A percentile compares a stretch with the other conserved stretches of the same genome.
These are phyloP conservation scores for Oreochromis mossambicus DNA, from an alignment of 2,797 vertebrate genomes.

Conservation along the genomic window DNA sequence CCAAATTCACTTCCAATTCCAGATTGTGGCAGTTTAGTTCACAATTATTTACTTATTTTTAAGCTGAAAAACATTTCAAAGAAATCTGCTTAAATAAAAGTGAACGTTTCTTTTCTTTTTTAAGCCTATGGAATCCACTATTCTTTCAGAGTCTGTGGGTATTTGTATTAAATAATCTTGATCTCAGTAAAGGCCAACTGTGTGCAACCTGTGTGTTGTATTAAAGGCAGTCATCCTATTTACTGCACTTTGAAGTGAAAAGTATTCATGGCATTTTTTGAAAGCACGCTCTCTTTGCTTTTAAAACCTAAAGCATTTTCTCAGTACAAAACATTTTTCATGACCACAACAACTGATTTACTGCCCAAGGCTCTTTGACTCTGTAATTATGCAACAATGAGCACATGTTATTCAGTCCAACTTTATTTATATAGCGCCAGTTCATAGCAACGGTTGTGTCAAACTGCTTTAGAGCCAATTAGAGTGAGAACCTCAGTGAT, in stretches of 20 bases:
- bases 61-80: not conserved
- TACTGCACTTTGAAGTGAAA: not conserved
- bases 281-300: not conserved
- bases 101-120: not conserved
- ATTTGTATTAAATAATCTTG: not conserved
- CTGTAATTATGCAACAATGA: not conserved
- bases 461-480: not conserved
- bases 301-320: not conserved
- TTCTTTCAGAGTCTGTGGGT: not conserved
- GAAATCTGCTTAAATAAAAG: not conserved
- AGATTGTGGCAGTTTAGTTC: not conserved
- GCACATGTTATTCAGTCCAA: not conserved
- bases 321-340: not conserved
- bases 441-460: not conserved
- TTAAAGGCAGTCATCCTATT: not conserved
- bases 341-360: not conserved
- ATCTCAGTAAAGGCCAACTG: not conserved
- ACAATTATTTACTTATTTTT: not conserved
- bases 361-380: not conserved
- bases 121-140: not conserved
- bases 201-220: not conserved
- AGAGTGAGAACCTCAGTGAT: not conserved
- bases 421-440: not conserved
- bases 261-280: not conserved
- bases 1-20: not conserved